These are phyloP conservation scores for Drosophila ambigua DNA, from an alignment of 1,140 invertebrate genomes.

Conservation along the genomic window DNA sequence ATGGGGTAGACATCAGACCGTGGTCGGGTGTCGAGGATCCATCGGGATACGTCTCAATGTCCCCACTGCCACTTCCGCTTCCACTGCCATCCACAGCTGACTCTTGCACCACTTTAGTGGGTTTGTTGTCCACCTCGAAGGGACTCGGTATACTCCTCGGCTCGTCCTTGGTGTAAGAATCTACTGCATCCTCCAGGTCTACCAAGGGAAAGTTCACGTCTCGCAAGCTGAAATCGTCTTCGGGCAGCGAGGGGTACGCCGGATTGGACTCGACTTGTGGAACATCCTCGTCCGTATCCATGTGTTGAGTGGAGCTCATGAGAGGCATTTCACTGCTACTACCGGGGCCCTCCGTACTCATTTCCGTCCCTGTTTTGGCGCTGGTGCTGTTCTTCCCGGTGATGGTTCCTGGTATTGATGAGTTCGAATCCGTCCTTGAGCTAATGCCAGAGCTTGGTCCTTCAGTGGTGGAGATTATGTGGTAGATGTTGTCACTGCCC, in stretches of 20 bases:
- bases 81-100: slow-evolving; percentile 51
- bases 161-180: slow-evolving; percentile 61
- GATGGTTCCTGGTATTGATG: slow-evolving; percentile 1
- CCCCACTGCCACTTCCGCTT: slow-evolving; percentile 64
- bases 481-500: slow-evolving; percentile 77
- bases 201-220: slow-evolving; percentile 76
- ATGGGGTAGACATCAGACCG: slow-evolving; percentile 18
- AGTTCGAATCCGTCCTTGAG: slow-evolving; percentile 11
- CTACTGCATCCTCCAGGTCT: slow-evolving; percentile 65
- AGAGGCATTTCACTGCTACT: slow-evolving; percentile 41
- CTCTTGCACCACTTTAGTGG: slow-evolving; percentile 47
- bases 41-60: slow-evolving; percentile 47
- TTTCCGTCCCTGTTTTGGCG: slow-evolving; percentile 19
- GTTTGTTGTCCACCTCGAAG: slow-evolving; percentile 53
- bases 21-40: slow-evolving; percentile 27
- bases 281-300: slow-evolving; percentile 74
- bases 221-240: slow-evolving; percentile 75
- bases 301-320: slow-evolving; percentile 51
- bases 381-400: slow-evolving; percentile 6
- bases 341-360: slow-evolving; percentile 40
- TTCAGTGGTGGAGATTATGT: slow-evolving; percentile 77
- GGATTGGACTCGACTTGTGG: slow-evolving; percentile 78
- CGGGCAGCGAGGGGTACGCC: slow-evolving; percentile 77
- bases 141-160: slow-evolving; percentile 57
- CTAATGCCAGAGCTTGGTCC: slow-evolving; percentile 47